A percentile compares a stretch with the other conserved stretches of the same genome.
Evolutionary conservation across 2,888 invertebrate genomes (phyloP).

Genomic region (Myopa testacea): DNA sequence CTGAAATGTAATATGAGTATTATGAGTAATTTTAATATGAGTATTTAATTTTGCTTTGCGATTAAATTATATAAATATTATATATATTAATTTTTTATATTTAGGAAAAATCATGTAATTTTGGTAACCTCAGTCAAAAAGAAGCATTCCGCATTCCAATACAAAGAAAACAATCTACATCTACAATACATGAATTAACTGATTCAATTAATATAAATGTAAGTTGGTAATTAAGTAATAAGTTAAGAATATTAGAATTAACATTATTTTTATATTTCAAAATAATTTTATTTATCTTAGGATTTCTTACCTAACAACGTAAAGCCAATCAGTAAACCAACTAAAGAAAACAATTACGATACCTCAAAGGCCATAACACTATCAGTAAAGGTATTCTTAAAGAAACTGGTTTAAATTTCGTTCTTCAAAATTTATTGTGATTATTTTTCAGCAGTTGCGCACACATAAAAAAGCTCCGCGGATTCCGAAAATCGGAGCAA

Average conservation of each 20-base stretch:
- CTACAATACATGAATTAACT: constrained; percentile 25
- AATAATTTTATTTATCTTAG: background rate
- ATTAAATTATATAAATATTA: background rate
- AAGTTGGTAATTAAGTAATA: constrained; percentile 19
- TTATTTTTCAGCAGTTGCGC: constrained; percentile 36
- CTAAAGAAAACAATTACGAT: background rate
- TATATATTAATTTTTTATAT: background rate
- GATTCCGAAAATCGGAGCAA: constrained; percentile 58
- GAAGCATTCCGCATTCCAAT: constrained; percentile 70
- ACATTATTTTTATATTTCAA: background rate
- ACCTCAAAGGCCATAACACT: background rate
- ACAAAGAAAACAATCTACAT: constrained; percentile 69
- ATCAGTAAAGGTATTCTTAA: background rate
- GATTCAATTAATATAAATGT: constrained; percentile 41
- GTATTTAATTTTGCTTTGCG: no score
- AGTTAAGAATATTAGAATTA: no score
- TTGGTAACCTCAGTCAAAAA: constrained; percentile 51
- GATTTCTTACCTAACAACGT: no score
- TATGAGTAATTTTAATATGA: no score
- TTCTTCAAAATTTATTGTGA: background rate
- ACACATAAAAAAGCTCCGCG: constrained; percentile 51
- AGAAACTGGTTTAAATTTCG: background rate
- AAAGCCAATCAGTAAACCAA: background rate
- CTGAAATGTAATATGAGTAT: no score
- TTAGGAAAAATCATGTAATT: constrained; percentile 40